Conservation (phyloP, 2,113 vertebrate genomes). For the Hipposideros armiger region DNA sequence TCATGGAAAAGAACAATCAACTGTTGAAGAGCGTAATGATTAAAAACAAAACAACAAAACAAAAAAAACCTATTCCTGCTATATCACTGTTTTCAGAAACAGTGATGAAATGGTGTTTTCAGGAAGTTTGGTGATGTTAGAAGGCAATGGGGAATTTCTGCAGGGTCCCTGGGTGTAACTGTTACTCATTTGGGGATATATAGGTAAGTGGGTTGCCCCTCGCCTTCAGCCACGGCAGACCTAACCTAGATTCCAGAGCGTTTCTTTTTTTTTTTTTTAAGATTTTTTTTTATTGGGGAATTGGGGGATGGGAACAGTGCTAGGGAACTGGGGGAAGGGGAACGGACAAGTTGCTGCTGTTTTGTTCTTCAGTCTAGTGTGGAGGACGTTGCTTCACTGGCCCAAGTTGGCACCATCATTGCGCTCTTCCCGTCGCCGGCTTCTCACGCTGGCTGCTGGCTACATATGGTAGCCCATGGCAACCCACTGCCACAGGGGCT, state of each 20-base stretch:
- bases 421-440: too few relatives aligned
- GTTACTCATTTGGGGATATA: neutral
- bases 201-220: neutral
- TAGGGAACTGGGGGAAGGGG: too few relatives aligned
- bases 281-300: too few relatives aligned
- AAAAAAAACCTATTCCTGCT: neutral
- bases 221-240: neutral
- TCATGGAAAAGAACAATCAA: neutral
- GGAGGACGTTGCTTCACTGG: too few relatives aligned
- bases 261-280: neutral
- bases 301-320: too few relatives aligned
- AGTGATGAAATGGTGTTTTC: neutral
- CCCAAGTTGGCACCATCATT: too few relatives aligned
- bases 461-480: too few relatives aligned
- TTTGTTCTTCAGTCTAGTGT: too few relatives aligned
- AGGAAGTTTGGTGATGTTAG: neutral
- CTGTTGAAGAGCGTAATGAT: neutral
- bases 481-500: too few relatives aligned
- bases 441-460: too few relatives aligned
- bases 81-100: neutral
- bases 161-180: neutral
- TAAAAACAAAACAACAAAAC: neutral
- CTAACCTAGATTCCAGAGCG: neutral
- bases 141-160: neutral
- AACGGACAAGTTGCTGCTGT: too few relatives aligned